These are phyloP conservation scores for Tetraodon nigroviridis DNA, from an alignment of 2,113 vertebrate species.

Conservation along the genomic window DNA sequence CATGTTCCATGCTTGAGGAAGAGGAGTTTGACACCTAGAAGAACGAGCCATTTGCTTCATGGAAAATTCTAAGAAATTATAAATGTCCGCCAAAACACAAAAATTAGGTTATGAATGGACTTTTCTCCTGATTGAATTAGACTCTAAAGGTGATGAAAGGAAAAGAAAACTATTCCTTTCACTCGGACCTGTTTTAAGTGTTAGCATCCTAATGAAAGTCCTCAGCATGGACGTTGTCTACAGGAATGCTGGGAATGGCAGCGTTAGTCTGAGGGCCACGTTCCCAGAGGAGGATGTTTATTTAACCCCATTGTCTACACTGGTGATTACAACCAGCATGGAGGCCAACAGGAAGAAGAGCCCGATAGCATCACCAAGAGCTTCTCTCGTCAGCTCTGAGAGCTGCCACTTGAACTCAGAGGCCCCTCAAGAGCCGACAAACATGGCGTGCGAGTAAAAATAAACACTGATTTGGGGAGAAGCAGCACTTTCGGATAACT, in stretches of 20 bases:
- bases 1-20: constrained; percentile 23
- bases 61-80: too few relatives aligned
- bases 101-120: too few relatives aligned
- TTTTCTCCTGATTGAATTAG: too few relatives aligned
- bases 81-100: too few relatives aligned
- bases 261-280: constrained; percentile 45
- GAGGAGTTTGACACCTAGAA: neutral
- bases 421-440: neutral
- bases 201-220: constrained; percentile 3
- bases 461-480: neutral
- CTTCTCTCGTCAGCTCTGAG: constrained; percentile 47
- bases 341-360: constrained; percentile 47
- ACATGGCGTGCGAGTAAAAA: constrained; percentile 14
- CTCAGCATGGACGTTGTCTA: constrained; percentile 1
- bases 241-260: constrained; percentile 17
- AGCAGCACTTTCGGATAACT: neutral
- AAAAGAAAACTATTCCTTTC: neutral
- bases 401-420: constrained; percentile 13
- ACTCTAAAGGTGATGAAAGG: neutral
- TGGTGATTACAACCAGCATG: constrained; percentile 44
- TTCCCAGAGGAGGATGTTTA: constrained; percentile 58
- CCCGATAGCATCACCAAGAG: constrained; percentile 42
- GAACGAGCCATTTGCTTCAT: too few relatives aligned
- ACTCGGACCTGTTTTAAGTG: too few relatives aligned
- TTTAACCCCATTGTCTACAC: constrained; percentile 51